Evolutionary conservation across 1,140 invertebrate species (phyloP).

Genomic region (Papilio polytes): DNA sequence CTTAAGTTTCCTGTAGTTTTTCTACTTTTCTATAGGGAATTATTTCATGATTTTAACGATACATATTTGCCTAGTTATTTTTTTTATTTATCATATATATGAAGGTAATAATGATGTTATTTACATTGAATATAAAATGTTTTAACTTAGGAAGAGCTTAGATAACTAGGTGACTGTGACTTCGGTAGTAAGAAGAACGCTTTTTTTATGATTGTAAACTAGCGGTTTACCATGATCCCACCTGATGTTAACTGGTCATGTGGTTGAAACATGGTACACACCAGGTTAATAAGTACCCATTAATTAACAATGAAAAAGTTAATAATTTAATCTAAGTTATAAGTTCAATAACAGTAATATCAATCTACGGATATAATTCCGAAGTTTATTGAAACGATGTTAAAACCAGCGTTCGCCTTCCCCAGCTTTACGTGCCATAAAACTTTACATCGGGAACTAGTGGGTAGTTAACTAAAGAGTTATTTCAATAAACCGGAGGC

Average conservation of each 20-base stretch:
- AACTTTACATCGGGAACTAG: conserved; percentile 43
- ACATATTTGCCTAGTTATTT: background rate
- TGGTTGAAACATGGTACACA: no score
- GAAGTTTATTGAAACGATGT: conserved; percentile 10
- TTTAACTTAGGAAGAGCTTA: no score
- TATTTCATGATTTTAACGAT: background rate
- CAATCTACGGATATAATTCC: background rate
- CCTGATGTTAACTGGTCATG: no score
- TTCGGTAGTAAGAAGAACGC: no score
- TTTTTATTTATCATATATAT: no score
- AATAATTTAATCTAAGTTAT: background rate
- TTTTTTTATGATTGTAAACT: no score
- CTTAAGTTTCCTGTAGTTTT: background rate
- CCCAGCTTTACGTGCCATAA: conserved; percentile 40
- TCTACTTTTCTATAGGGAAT: background rate
- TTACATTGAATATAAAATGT: no score
- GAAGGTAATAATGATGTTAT: no score
- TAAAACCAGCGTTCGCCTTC: conserved; percentile 35
- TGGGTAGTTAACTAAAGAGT: conserved; percentile 36
- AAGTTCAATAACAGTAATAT: background rate
- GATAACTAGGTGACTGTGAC: no score
- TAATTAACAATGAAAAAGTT: no score
- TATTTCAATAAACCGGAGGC: conserved; percentile 48
- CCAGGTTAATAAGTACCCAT: no score
- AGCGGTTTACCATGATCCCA: no score